Evolutionary conservation across 2,113 vertebrate genomes (phyloP).

Genomic region (Bufo gargarizans): DNA sequence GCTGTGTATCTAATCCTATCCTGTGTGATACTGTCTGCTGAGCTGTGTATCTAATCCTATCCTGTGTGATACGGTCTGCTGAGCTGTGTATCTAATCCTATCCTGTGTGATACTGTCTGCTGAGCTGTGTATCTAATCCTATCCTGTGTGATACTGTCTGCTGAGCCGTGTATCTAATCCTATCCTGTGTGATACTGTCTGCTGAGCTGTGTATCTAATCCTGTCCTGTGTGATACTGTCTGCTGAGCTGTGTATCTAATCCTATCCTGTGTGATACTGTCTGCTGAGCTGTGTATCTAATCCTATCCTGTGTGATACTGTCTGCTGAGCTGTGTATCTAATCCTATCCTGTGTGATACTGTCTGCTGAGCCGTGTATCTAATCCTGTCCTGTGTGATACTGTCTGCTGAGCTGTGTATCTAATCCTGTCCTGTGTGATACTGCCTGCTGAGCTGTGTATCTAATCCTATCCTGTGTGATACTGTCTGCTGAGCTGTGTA

Average conservation of each 20-base stretch:
- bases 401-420: not conserved
- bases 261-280: no score
- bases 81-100: not conserved
- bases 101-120: not conserved
- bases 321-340: not conserved
- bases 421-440: not conserved
- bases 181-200: not conserved
- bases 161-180: not conserved
- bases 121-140: not conserved
- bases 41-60: not conserved
- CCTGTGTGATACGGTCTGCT: not conserved
- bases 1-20: slow-evolving; percentile 1
- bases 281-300: no score
- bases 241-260: not conserved
- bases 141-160: not conserved
- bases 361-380: not conserved
- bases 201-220: not conserved
- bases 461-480: not conserved
- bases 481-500: not conserved
- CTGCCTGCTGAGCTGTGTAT: not conserved
- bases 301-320: no score
- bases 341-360: not conserved
- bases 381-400: slow-evolving; percentile 3
- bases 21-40: not conserved
- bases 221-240: not conserved